Conservation (phyloP, 1,140 invertebrate species). For the Drosophila kohkoa region DNA sequence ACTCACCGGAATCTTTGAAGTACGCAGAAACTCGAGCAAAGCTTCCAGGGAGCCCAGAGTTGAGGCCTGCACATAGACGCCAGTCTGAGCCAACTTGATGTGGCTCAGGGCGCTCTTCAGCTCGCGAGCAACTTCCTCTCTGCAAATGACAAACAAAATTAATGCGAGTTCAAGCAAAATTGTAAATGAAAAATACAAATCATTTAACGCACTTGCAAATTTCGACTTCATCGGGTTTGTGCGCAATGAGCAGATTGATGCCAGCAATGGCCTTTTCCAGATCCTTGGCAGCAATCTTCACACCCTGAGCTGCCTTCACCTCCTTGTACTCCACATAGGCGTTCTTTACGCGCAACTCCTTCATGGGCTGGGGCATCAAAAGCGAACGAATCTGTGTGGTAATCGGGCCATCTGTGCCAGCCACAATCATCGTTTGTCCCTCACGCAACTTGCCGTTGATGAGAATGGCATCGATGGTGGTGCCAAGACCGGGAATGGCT, state of each 20-base stretch:
- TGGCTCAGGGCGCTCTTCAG: slow-evolving; percentile 95
- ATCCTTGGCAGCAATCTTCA: slow-evolving; percentile 99
- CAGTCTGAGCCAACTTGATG: slow-evolving; percentile 96
- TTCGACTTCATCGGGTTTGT: slow-evolving; percentile 97
- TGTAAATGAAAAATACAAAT: not conserved
- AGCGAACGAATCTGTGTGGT: slow-evolving; percentile 98
- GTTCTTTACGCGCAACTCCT: slow-evolving; percentile 99
- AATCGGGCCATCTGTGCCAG: slow-evolving; percentile 99
- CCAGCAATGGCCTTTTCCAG: slow-evolving; percentile 98
- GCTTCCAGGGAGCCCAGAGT: slow-evolving; percentile 99
- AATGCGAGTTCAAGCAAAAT: not conserved
- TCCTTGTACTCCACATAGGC: slow-evolving; percentile 98
- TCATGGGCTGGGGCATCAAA: slow-evolving; percentile 98
- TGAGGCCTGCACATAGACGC: slow-evolving; percentile 99
- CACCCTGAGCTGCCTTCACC: slow-evolving; percentile 97
- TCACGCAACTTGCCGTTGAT: slow-evolving; percentile 97
- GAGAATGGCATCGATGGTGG: slow-evolving; percentile 99
- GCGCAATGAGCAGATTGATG: slow-evolving; percentile 94
- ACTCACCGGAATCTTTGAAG: slow-evolving; percentile 98
- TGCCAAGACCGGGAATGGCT: slow-evolving; percentile 98
- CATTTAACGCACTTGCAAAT: slow-evolving; percentile 86
- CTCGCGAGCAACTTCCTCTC: slow-evolving; percentile 92
- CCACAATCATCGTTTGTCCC: slow-evolving; percentile 97
- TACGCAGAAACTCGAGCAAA: slow-evolving; percentile 96
- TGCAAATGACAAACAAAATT: slow-evolving; percentile 64